phyloP scores from a whole-genome alignment of 2,888 invertebrate genomes.

The Nudaria mundana region DNA sequence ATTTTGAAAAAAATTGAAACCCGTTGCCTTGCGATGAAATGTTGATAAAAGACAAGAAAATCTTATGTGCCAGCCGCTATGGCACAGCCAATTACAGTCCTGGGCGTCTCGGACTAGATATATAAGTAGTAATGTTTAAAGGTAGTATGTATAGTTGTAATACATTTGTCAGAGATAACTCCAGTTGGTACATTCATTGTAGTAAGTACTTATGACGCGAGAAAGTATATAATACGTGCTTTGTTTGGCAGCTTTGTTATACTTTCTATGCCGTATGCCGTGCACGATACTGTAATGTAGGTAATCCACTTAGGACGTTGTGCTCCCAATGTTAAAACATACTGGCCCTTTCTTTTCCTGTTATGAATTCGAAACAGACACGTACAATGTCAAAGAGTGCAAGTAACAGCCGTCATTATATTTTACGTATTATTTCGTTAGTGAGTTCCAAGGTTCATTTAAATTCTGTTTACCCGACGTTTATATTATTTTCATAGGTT shows the following conservation, averaged over 20 bases:
- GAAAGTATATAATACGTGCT: constrained; percentile 57
- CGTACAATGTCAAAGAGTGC: constrained; percentile 1
- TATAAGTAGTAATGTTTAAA: constrained; percentile 4
- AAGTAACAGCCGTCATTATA: not conserved
- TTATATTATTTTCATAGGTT: too few species aligned
- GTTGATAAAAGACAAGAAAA: too few species aligned
- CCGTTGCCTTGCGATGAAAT: too few species aligned
- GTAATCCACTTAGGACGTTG: constrained; percentile 48
- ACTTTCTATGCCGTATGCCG: constrained; percentile 54
- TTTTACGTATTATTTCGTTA: not conserved
- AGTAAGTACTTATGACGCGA: constrained; percentile 30
- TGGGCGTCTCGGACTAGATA: too few species aligned
- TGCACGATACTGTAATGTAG: constrained; percentile 37
- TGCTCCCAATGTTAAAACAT: constrained; percentile 37
- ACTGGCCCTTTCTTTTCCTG: constrained; percentile 52
- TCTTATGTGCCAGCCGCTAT: too few species aligned
- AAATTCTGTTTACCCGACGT: too few species aligned
- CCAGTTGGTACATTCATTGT: constrained; percentile 15
- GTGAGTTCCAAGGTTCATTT: too few species aligned
- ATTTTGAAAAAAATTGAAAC: too few species aligned
- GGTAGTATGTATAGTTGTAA: not conserved
- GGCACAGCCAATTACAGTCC: too few species aligned
- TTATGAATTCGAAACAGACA: constrained; percentile 30
- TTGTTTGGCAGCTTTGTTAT: constrained; percentile 40
- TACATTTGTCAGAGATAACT: constrained; percentile 7